These are phyloP conservation scores for Gadus macrocephalus DNA, from an alignment of 2,113 vertebrate genomes.

Conservation along the genomic window DNA sequence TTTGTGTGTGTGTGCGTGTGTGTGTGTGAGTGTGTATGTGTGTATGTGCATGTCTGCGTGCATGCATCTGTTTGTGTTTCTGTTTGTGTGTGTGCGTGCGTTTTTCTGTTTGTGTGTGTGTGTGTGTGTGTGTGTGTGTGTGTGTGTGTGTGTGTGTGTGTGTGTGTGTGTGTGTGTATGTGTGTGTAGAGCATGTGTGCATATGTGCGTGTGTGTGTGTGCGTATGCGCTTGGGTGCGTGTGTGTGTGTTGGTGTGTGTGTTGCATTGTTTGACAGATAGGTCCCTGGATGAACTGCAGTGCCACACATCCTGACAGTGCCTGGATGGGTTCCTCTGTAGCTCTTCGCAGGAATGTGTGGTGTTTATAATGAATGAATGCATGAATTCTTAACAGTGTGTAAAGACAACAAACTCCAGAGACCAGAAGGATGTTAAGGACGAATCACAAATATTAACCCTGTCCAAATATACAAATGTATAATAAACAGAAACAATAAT, in stretches of 20 bases:
- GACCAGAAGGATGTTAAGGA: no score
- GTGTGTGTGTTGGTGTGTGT: constrained; percentile 8
- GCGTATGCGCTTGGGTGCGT: neutral
- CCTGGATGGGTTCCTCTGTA: no score
- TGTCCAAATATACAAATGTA: no score
- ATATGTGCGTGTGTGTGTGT: neutral
- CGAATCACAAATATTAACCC: no score
- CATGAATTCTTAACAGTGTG: no score
- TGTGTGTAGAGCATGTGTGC: constrained; percentile 6
- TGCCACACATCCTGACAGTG: no score
- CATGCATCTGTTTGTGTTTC: neutral
- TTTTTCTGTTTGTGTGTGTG: neutral
- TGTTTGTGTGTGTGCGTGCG: constrained; percentile 3
- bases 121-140: neutral
- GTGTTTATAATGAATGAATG: no score
- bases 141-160: neutral
- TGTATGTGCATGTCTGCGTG: constrained; percentile 3
- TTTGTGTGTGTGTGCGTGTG: neutral
- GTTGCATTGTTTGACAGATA: neutral
- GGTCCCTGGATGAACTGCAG: no score
- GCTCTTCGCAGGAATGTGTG: no score
- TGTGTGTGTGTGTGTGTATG: constrained; percentile 1
- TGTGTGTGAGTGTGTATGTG: neutral
- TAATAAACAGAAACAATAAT: no score
- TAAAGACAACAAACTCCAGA: no score